Conservation (phyloP, 2,797 vertebrate species). For the Chloroceryle amazona region DNA sequence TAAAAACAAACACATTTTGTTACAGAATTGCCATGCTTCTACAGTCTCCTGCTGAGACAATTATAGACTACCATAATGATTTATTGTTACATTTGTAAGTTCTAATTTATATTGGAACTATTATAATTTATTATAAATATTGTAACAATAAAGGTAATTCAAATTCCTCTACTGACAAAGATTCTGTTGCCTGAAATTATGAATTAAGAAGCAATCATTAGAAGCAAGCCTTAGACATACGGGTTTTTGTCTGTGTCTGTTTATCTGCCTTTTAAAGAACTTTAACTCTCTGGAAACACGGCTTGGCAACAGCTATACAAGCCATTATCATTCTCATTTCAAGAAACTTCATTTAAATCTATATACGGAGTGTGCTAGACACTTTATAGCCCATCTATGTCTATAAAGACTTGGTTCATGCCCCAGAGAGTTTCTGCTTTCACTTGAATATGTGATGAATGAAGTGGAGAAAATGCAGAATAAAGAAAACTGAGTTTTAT, state of each 20-base stretch:
- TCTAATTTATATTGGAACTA: background rate
- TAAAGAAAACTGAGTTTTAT: background rate
- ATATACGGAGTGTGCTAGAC: background rate
- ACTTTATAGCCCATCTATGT: background rate
- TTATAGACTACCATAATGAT: background rate
- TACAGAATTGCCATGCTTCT: background rate
- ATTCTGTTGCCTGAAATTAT: background rate
- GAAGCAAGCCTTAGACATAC: background rate
- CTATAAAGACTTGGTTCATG: background rate
- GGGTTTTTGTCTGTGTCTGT: background rate
- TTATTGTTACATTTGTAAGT: background rate
- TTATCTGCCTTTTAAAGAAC: background rate
- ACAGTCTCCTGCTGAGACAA: background rate
- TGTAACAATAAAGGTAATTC: background rate
- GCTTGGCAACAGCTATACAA: background rate
- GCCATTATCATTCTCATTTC: background rate
- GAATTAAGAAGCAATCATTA: background rate
- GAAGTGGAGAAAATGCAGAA: background rate
- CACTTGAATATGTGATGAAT: background rate
- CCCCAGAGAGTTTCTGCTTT: background rate
- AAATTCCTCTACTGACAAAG: background rate
- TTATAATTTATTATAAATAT: background rate
- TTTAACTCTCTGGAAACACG: background rate
- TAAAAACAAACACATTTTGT: conserved; percentile 11
- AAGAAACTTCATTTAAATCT: conserved; percentile 6